Base-by-base conservation (phyloP, 1,140 invertebrate genomes). In the Lethocerus indicus region DNA sequence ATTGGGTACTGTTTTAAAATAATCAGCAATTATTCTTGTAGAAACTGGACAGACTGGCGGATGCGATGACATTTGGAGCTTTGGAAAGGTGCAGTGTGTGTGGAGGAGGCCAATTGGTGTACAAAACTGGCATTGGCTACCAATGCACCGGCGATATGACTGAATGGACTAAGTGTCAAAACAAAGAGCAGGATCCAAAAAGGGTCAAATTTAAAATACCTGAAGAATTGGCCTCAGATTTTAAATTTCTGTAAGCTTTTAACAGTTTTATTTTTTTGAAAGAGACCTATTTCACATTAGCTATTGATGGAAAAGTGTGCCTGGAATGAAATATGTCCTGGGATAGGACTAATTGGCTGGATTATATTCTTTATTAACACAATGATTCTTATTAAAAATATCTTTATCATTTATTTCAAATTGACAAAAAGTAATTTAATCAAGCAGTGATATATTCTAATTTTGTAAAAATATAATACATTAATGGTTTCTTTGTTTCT, bases 161-260 rank as follows among this genome's bases (percentile, higher is more conserved):
- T 21, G 92, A 93, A 63, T 98, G 90, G 87, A 81, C 85, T 0
- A 88, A 86, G 64, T 98, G 94, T 64, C 69, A 73, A 36, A 77
- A 81, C 56, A 60, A 78, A 7, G 76, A 77, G 0, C 74, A 76
- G 56, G 71, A 79, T 20, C 92, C 93, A 6, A 71, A 80, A 57
- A 67, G 87, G 47, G 72, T 61, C n/a, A 63, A 73, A 39, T 87
- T 93, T 57, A 72, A 72, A 58, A 64, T 96, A 26, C 85, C 90
- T 1, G 62, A 65, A 16, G 67, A 76, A 23, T 68, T 83, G 2
- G 62, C 39, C 16, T 23, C n/a, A 46, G 26, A 26, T 41, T 43
- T 50, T 35, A 50, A 32, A 53, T 50, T 52, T 23, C 3, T 54
- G 20, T 28, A 23, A 32, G 50, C 29, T 32, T n/a, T 32, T 12